Percentiles rank a stretch among this genome's conserved stretches.
Conservation (phyloP, 2,797 vertebrate species). For the Chelmon rostratus region DNA sequence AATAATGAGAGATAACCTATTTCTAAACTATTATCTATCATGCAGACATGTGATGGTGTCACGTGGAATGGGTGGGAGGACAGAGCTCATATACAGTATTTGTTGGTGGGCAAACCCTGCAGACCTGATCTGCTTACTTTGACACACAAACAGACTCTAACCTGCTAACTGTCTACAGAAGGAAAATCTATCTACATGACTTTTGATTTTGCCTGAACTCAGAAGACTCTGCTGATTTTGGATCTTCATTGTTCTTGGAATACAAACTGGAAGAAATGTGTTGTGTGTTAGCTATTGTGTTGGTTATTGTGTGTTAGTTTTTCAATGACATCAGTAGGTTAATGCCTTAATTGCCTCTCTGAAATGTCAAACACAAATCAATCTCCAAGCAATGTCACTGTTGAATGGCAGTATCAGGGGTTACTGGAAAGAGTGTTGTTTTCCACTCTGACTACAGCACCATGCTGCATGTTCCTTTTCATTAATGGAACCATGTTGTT, state of each 20-base stretch:
- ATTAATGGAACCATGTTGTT: too few relatives aligned
- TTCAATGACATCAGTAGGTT: background rate
- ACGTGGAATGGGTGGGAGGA: background rate
- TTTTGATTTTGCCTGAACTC: too few relatives aligned
- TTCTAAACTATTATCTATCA: too few relatives aligned
- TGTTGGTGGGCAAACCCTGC: background rate
- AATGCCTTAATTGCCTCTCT: background rate
- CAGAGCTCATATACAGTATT: background rate
- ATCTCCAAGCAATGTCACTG: background rate
- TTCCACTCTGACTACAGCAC: background rate
- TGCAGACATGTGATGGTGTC: background rate
- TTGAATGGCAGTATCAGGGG: background rate
- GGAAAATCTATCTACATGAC: background rate
- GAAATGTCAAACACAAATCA: background rate
- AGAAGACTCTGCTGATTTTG: too few relatives aligned
- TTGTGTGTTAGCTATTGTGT: too few relatives aligned
- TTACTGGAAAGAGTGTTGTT: slow-evolving; percentile 6
- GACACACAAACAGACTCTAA: background rate
- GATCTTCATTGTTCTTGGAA: too few relatives aligned
- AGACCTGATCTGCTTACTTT: background rate
- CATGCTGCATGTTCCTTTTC: too few relatives aligned
- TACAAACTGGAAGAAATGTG: background rate
- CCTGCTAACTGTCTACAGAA: background rate
- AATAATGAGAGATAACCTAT: too few relatives aligned
- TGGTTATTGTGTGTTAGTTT: background rate